Evolutionary conservation across 92 coral and sea anemone genomes (phyloP).

Genomic region (Epizoanthus stellaris): DNA sequence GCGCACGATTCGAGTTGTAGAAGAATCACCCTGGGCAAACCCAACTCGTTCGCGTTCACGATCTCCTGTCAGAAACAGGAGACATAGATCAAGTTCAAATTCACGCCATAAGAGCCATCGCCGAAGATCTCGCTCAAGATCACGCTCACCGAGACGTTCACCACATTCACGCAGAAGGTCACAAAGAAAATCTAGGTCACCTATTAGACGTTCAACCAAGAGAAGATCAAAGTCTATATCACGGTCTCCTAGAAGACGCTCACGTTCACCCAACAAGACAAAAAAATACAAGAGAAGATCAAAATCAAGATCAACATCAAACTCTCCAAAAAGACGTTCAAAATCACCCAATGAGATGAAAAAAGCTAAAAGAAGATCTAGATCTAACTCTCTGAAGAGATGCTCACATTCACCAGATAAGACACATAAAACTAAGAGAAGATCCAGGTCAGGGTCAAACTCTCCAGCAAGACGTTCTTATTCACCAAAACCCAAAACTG

Average conservation of each 20-base stretch:
- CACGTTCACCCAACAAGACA: conserved; percentile 57
- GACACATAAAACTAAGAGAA: conserved; percentile 20
- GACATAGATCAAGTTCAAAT: conserved; percentile 48
- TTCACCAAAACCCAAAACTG: too few relatives aligned
- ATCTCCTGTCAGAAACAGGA: conserved; percentile 49
- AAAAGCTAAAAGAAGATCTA: conserved; percentile 21
- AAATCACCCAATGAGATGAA: neutral
- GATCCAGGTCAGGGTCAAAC: conserved; percentile 20
- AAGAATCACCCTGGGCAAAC: conserved; percentile 82
- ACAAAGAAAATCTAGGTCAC: conserved; percentile 62
- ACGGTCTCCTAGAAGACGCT: conserved; percentile 63
- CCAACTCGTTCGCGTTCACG: conserved; percentile 69
- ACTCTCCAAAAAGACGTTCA: conserved; percentile 20
- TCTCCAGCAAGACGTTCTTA: neutral
- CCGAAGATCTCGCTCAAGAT: conserved; percentile 63
- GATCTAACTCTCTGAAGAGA: conserved; percentile 35
- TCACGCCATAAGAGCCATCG: conserved; percentile 64
- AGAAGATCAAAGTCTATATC: conserved; percentile 50
- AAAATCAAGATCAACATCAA: conserved; percentile 22
- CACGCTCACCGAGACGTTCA: conserved; percentile 60
- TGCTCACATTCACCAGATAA: neutral
- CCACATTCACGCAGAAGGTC: conserved; percentile 44
- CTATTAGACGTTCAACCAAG: neutral
- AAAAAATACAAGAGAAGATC: conserved; percentile 40
- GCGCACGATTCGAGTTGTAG: conserved; percentile 77